Conservation (phyloP, 1,140 invertebrate genomes). For the Muscidifurax raptorellus region DNA sequence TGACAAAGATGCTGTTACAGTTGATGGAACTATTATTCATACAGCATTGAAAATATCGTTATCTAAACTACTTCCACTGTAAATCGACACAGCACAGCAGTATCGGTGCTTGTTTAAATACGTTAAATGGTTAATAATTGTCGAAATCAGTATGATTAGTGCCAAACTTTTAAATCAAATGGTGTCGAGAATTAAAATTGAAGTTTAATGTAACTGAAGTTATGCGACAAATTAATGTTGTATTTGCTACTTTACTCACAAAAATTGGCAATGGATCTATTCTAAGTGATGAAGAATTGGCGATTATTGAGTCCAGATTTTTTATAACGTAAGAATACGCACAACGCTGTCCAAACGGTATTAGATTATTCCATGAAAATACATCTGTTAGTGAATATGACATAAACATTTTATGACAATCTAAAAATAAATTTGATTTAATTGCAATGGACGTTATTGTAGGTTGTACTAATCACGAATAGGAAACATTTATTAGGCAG, state of each 20-base stretch:
- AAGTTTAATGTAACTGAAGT: slow-evolving; percentile 58
- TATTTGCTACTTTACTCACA: slow-evolving; percentile 61
- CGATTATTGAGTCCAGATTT: slow-evolving; percentile 55
- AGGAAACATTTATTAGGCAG: slow-evolving; percentile 53
- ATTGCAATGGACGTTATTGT: slow-evolving; percentile 55
- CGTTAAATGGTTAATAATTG: slow-evolving; percentile 60
- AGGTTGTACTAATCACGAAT: slow-evolving; percentile 50
- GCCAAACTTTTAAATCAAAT: slow-evolving; percentile 55
- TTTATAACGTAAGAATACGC: slow-evolving; percentile 48
- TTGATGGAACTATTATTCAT: slow-evolving; percentile 64
- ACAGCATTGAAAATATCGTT: slow-evolving; percentile 54
- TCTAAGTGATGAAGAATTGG: slow-evolving; percentile 49
- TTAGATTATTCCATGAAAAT: slow-evolving; percentile 57
- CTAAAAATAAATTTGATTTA: slow-evolving; percentile 56
- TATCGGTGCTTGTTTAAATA: slow-evolving; percentile 10
- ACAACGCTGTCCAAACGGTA: slow-evolving; percentile 47
- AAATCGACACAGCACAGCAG: background rate
- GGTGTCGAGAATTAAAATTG: slow-evolving; percentile 54
- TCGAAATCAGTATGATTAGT: slow-evolving; percentile 68
- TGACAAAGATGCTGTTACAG: slow-evolving; percentile 65
- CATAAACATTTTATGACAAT: slow-evolving; percentile 53
- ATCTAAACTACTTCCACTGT: slow-evolving; percentile 51
- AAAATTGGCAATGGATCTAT: slow-evolving; percentile 60
- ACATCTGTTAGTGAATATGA: slow-evolving; percentile 55
- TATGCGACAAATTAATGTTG: slow-evolving; percentile 57